Percentiles rank a stretch among this genome's conserved stretches.
phyloP scores from a whole-genome alignment of 2,113 vertebrate species.

The Ptilorrhoa leucosticta region DNA sequence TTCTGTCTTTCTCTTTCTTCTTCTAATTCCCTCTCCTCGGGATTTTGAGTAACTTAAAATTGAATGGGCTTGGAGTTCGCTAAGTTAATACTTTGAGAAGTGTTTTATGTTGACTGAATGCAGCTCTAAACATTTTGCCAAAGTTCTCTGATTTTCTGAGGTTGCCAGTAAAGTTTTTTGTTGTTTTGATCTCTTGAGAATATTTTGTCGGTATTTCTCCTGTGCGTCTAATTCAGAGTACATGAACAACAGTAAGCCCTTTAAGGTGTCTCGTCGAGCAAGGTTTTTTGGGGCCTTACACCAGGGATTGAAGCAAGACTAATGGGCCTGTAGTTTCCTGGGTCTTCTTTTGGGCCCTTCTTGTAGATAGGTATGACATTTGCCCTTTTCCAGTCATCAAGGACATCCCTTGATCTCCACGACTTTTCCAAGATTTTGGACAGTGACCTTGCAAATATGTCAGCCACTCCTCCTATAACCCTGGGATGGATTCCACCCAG shows the following conservation, averaged over 20 bases:
- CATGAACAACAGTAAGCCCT: background rate
- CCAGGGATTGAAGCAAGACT: background rate
- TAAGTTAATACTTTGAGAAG: background rate
- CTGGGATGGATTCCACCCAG: background rate
- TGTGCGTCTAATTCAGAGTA: background rate
- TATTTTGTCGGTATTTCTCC: background rate
- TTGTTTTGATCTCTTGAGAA: background rate
- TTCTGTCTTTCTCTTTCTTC: background rate
- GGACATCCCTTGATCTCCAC: background rate
- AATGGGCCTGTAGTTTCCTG: background rate
- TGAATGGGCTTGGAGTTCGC: background rate
- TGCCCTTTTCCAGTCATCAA: background rate
- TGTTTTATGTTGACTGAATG: background rate
- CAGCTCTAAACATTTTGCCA: background rate
- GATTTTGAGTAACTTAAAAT: background rate
- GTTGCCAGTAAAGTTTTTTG: background rate
- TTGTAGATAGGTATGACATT: background rate
- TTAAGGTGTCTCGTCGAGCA: background rate
- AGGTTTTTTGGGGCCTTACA: background rate
- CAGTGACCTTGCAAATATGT: background rate
- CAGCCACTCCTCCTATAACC: background rate
- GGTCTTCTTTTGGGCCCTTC: background rate
- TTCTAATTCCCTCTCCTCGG: background rate
- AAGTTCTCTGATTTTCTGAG: background rate
- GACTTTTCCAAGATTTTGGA: background rate